Percentiles rank a stretch among this genome's conserved stretches.
Conservation (phyloP, 2,797 vertebrate species). For the Labroides dimidiatus region DNA sequence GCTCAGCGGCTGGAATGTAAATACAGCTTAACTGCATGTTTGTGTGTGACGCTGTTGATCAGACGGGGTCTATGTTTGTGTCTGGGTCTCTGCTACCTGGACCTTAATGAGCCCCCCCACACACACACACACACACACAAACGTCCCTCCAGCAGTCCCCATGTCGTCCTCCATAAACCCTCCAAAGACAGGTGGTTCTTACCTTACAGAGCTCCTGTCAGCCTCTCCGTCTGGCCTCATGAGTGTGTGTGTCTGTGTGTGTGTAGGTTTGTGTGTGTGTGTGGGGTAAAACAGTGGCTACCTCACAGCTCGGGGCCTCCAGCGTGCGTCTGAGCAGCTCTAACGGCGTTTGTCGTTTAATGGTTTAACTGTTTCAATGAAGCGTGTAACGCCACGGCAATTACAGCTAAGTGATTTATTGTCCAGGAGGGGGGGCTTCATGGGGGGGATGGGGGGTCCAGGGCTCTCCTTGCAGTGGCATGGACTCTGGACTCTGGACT, state of each 20-base stretch:
- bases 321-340: slow-evolving; percentile 62
- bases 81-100: too few relatives aligned
- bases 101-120: too few relatives aligned
- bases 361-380: slow-evolving; percentile 83
- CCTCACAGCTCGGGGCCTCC: slow-evolving; percentile 17
- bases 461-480: slow-evolving; percentile 48
- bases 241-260: slow-evolving; percentile 5
- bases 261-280: background rate
- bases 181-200: slow-evolving; percentile 54
- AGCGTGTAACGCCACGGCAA: slow-evolving; percentile 76
- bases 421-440: slow-evolving; percentile 32
- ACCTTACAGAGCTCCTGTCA: slow-evolving; percentile 10
- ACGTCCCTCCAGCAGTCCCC: background rate
- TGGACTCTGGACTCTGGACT: slow-evolving; percentile 5
- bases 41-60: background rate
- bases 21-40: too few relatives aligned
- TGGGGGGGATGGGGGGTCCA: background rate
- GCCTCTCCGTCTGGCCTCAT: background rate
- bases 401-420: slow-evolving; percentile 84
- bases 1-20: background rate
- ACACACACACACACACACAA: background rate
- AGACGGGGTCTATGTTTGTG: too few relatives aligned
- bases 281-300: slow-evolving; percentile 27
- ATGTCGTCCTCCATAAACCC: background rate
- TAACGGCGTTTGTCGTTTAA: slow-evolving; percentile 82